Evolutionary conservation across 2,113 vertebrate genomes (phyloP).

Genomic region (Butorides virescens): DNA sequence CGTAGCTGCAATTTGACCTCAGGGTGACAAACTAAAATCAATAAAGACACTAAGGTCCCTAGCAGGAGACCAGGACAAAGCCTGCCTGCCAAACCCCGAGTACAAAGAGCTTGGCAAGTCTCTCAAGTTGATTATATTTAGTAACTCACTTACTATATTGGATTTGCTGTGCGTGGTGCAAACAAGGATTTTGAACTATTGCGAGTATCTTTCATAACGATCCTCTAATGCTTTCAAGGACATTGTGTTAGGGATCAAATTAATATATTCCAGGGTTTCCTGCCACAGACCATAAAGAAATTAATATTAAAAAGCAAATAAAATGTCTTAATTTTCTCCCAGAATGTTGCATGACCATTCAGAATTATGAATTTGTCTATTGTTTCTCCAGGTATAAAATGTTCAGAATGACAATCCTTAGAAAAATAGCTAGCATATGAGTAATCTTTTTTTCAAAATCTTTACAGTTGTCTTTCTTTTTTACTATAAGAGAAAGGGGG

Average conservation of each 20-base stretch:
- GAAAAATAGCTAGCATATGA: not conserved
- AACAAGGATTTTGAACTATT: not conserved
- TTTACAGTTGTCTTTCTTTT: not conserved
- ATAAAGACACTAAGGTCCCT: not conserved
- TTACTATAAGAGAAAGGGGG: not conserved
- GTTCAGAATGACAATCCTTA: constrained; percentile 24
- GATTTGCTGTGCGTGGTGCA: not conserved
- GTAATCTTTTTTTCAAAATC: not conserved
- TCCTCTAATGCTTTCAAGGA: constrained; percentile 22
- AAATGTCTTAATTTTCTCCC: not conserved
- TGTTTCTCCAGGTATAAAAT: not conserved
- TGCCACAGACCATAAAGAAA: not conserved
- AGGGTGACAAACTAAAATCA: not conserved
- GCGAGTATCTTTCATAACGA: not conserved
- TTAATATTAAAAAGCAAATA: not conserved
- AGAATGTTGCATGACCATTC: not conserved
- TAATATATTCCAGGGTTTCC: not conserved
- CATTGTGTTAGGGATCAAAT: not conserved
- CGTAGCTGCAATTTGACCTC: not conserved
- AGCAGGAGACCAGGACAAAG: constrained; percentile 1
- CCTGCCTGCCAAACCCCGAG: not conserved
- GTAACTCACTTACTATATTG: not conserved
- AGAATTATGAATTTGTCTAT: constrained; percentile 21
- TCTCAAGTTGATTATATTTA: not conserved
- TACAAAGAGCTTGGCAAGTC: not conserved